Conservation (phyloP, 2,797 vertebrate species). For the Steatocranus sp. region DNA sequence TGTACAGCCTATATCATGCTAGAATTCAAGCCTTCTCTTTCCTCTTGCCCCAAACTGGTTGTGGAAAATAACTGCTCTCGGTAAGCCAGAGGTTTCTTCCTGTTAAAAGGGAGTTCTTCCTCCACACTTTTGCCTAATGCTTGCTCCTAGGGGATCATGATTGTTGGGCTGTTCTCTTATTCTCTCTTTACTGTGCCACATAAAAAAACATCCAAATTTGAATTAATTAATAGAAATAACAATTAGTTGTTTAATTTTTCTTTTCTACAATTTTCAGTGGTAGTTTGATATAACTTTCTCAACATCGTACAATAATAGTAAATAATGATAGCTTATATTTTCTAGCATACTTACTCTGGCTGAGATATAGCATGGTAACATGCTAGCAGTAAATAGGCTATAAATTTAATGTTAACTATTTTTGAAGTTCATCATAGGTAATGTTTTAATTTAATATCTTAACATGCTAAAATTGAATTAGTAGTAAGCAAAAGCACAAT, state of each 20-base stretch:
- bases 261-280: background rate
- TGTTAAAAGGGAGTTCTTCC: background rate
- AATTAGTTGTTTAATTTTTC: background rate
- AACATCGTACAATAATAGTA: accelerated
- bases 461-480: background rate
- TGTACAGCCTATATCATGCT: background rate
- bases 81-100: background rate
- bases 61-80: background rate
- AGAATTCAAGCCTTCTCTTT: background rate
- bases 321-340: background rate
- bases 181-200: background rate
- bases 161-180: background rate
- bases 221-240: background rate
- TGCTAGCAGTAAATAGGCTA: accelerated
- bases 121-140: background rate
- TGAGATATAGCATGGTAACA: background rate
- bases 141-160: background rate
- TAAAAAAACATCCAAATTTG: background rate
- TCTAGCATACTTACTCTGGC: background rate
- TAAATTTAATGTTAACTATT: background rate
- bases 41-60: background rate
- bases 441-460: background rate
- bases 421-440: background rate
- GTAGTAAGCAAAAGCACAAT: background rate
- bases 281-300: background rate